A percentile compares a stretch with the other conserved stretches of the same genome.
phyloP scores from a whole-genome alignment of 2,113 vertebrate species.

The Muntiacus reevesi region DNA sequence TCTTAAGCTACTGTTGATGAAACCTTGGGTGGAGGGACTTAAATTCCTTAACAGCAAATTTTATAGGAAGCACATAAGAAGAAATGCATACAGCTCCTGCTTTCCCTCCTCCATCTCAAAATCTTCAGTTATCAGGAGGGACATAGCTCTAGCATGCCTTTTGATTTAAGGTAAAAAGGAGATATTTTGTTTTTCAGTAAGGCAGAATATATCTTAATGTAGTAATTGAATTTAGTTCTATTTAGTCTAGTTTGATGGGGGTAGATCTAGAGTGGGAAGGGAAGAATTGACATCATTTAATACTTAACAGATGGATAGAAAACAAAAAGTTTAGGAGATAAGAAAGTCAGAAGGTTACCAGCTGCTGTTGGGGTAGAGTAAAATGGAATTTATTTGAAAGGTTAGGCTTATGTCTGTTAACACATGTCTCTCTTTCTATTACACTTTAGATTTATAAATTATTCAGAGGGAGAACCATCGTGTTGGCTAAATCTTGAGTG shows the following conservation, averaged over 20 bases:
- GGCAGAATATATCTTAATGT: slow-evolving; percentile 74
- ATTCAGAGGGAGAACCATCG: neutral
- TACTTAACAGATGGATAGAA: slow-evolving; percentile 74
- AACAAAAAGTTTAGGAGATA: slow-evolving; percentile 70
- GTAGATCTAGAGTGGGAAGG: slow-evolving; percentile 57
- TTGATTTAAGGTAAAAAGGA: slow-evolving; percentile 58
- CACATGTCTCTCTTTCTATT: slow-evolving; percentile 14
- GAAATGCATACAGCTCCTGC: neutral
- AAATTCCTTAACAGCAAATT: neutral
- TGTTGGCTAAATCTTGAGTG: neutral
- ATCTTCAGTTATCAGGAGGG: neutral
- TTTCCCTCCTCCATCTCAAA: neutral
- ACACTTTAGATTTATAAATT: slow-evolving; percentile 41
- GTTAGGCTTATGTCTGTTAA: slow-evolving; percentile 23
- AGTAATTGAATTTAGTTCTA: slow-evolving; percentile 78
- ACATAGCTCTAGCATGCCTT: slow-evolving; percentile 59
- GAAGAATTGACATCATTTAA: slow-evolving; percentile 72
- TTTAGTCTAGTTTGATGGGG: slow-evolving; percentile 75
- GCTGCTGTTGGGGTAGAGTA: slow-evolving; percentile 19
- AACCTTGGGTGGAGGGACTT: neutral
- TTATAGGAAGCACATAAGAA: neutral
- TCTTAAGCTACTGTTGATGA: neutral
- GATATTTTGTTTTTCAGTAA: slow-evolving; percentile 68
- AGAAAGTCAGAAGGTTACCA: slow-evolving; percentile 74
- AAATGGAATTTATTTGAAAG: slow-evolving; percentile 44